phyloP scores from a whole-genome alignment of 2,113 vertebrate genomes.

The Crotalus tigris region DNA sequence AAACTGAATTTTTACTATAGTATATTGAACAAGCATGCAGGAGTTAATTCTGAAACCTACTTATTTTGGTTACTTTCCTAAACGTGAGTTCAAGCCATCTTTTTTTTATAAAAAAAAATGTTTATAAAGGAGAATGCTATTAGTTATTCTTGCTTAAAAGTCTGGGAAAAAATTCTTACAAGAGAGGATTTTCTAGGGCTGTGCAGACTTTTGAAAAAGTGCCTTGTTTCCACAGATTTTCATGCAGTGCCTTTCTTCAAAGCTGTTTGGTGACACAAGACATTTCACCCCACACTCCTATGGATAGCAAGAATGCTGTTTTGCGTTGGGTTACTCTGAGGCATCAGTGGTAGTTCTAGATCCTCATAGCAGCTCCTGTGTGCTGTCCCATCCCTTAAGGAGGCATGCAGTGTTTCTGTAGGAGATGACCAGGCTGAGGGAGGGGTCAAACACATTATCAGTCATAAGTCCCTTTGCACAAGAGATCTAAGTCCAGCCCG shows the following conservation, averaged over 20 bases:
- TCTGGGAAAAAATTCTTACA: not conserved
- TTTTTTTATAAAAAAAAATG: not conserved
- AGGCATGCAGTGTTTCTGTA: not conserved
- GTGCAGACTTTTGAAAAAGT: not conserved
- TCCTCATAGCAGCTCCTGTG: not conserved
- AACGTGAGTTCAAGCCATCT: not conserved
- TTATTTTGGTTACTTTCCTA: not conserved
- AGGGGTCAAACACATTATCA: not conserved
- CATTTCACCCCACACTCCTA: not conserved
- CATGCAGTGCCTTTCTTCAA: not conserved
- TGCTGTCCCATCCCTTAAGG: not conserved
- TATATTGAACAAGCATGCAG: not conserved
- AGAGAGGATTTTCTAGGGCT: not conserved
- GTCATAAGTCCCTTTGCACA: not conserved
- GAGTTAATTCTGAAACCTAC: not conserved
- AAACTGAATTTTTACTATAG: not conserved
- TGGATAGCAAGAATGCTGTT: not conserved
- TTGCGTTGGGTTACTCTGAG: not conserved
- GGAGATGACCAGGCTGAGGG: not conserved
- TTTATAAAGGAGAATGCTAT: not conserved
- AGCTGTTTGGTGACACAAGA: not conserved
- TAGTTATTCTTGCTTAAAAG: not conserved
- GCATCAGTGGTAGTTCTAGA: not conserved
- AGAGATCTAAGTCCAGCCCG: not conserved
- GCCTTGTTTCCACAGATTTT: not conserved